phyloP scores from a whole-genome alignment of 2,888 invertebrate species.

The Dicranocentrus wangi region DNA sequence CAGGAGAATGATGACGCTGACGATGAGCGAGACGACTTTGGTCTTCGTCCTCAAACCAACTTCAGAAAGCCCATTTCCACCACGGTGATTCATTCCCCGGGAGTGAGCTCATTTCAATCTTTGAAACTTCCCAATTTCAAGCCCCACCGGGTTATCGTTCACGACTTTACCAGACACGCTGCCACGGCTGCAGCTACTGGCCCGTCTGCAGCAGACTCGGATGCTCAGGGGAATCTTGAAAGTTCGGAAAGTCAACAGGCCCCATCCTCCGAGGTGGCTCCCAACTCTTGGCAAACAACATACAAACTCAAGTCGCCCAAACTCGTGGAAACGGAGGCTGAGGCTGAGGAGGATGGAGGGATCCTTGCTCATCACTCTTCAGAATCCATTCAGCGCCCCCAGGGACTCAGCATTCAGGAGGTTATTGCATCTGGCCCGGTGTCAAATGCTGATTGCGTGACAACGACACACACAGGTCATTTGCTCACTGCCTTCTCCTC shows the following conservation, averaged over 20 bases:
- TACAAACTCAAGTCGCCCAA: conserved; percentile 51
- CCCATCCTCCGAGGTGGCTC: conserved; percentile 5
- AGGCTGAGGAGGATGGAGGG: conserved; percentile 14
- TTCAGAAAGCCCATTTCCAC: conserved; percentile 60
- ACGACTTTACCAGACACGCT: conserved; percentile 62
- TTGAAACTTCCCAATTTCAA: conserved; percentile 60
- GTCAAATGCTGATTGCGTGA: conserved; percentile 58
- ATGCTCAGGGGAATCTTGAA: conserved; percentile 35
- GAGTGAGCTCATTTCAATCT: conserved; percentile 58
- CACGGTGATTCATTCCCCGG: conserved; percentile 63
- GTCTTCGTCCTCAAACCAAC: conserved; percentile 44
- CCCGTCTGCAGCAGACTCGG: conserved; percentile 32
- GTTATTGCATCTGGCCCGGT: conserved; percentile 59
- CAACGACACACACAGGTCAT: conserved; percentile 53
- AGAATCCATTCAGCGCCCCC: conserved; percentile 30
- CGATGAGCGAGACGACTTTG: conserved; percentile 60
- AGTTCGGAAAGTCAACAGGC: conserved; percentile 45
- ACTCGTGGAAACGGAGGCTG: conserved; percentile 35
- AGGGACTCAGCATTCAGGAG: conserved; percentile 54
- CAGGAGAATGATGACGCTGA: conserved; percentile 51
- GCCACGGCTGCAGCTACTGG: conserved; percentile 53
- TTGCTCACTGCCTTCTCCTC: conserved; percentile 28
- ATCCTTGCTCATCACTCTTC: conserved; percentile 25
- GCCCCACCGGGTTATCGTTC: conserved; percentile 62
- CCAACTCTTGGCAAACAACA: conserved; percentile 24